Evolutionary conservation across 2,797 vertebrate species (phyloP).

Genomic region (Sorex maritimensis): DNA sequence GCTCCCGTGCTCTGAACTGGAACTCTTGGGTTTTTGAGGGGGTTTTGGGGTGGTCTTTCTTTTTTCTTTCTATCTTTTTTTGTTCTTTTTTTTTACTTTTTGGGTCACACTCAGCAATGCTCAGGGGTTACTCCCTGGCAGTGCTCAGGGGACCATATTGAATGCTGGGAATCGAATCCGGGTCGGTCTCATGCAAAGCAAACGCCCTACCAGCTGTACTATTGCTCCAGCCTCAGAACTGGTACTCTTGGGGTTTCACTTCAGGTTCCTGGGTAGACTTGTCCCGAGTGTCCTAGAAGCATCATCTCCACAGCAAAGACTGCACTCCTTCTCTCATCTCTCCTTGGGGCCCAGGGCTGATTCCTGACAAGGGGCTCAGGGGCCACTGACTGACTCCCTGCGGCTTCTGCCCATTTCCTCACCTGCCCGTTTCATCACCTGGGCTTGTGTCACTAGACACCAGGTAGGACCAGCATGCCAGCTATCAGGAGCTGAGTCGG

Average conservation of each 20-base stretch:
- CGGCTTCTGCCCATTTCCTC: neutral
- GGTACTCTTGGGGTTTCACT: neutral
- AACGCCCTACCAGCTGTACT: too few relatives aligned
- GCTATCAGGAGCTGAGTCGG: neutral
- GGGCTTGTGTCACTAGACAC: neutral
- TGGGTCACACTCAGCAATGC: too few relatives aligned
- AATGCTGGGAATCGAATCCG: too few relatives aligned
- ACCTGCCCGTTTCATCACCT: neutral
- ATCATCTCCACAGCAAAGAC: neutral
- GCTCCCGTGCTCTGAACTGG: neutral
- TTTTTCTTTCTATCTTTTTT: too few relatives aligned
- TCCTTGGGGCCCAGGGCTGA: neutral
- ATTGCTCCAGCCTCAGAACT: neutral
- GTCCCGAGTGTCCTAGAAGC: constrained; percentile 35
- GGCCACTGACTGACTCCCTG: neutral
- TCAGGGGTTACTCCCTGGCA: too few relatives aligned
- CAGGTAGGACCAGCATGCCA: neutral
- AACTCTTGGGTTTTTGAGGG: neutral
- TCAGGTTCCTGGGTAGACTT: constrained; percentile 3
- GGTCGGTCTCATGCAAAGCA: too few relatives aligned
- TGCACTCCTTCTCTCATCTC: neutral
- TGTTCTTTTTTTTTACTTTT: too few relatives aligned
- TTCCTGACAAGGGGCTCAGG: neutral
- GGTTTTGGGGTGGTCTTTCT: too few relatives aligned
- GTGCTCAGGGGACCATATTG: too few relatives aligned